Evolutionary conservation across 2,888 invertebrate genomes (phyloP).

Genomic region (Apomyelois bistriatella): DNA sequence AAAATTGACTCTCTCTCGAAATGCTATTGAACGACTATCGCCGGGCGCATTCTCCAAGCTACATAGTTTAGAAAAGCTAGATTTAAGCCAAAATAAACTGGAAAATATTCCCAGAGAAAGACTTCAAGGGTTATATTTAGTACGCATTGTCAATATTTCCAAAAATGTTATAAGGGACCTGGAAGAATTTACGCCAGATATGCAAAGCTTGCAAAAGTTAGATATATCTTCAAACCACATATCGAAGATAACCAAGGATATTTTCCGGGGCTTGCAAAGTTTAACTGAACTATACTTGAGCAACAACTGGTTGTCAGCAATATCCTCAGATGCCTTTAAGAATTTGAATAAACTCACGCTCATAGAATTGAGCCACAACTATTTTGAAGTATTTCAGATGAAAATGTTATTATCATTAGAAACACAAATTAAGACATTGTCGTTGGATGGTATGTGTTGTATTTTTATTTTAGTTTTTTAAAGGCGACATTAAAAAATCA

Average conservation of each 20-base stretch:
- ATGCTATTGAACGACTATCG: constrained; percentile 88
- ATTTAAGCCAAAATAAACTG: constrained; percentile 90
- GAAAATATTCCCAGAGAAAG: constrained; percentile 91
- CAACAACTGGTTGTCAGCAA: constrained; percentile 89
- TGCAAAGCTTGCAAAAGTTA: constrained; percentile 87
- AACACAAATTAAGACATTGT: constrained; percentile 88
- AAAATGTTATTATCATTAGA: constrained; percentile 89
- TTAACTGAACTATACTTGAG: constrained; percentile 88
- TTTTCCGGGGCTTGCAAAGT: constrained; percentile 87
- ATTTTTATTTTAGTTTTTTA: neutral
- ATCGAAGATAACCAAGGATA: constrained; percentile 85
- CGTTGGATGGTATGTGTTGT: constrained; percentile 86
- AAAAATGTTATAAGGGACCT: constrained; percentile 90
- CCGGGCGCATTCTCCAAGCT: constrained; percentile 91
- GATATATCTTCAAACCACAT: constrained; percentile 92
- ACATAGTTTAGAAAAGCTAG: constrained; percentile 87
- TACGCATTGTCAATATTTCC: constrained; percentile 89
- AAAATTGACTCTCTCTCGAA: constrained; percentile 86
- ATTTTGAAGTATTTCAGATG: constrained; percentile 88
- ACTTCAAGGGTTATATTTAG: constrained; percentile 86
- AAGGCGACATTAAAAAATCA: too few relatives aligned
- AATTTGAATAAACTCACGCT: constrained; percentile 86
- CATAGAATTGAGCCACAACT: constrained; percentile 90
- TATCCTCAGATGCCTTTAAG: constrained; percentile 88
- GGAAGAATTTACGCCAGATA: constrained; percentile 89